Evolutionary conservation across 2,113 vertebrate species (phyloP).

Genomic region (Chaetura pelagica): DNA sequence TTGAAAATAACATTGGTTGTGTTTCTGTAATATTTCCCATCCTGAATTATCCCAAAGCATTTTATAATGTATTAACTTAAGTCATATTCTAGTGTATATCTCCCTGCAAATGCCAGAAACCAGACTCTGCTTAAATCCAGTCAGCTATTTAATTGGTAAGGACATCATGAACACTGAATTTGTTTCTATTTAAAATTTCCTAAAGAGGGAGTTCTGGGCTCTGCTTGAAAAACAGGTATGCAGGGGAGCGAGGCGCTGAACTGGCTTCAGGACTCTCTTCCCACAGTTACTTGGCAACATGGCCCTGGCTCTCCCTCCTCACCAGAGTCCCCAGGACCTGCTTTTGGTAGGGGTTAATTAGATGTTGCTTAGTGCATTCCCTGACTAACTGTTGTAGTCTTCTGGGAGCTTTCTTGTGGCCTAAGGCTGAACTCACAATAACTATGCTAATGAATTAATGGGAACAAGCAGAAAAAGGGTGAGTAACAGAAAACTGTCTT

Average conservation of each 20-base stretch:
- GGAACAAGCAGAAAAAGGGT: slow-evolving; percentile 37
- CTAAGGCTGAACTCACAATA: slow-evolving; percentile 65
- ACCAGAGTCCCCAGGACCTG: slow-evolving; percentile 39
- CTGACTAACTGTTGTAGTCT: slow-evolving; percentile 40
- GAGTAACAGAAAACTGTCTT: slow-evolving; percentile 41
- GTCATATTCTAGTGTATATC: background rate
- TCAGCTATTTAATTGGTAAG: background rate
- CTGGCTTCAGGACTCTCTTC: slow-evolving; percentile 22
- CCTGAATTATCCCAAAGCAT: background rate
- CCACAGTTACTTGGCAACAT: slow-evolving; percentile 64
- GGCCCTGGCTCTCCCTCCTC: slow-evolving; percentile 44
- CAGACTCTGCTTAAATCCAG: background rate
- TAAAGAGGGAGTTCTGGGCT: slow-evolving; percentile 57
- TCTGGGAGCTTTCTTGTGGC: slow-evolving; percentile 56
- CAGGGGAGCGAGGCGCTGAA: background rate
- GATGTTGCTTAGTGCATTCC: slow-evolving; percentile 59
- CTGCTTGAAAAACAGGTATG: slow-evolving; percentile 12
- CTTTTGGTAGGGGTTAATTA: slow-evolving; percentile 67
- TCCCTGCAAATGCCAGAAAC: background rate
- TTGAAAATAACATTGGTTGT: background rate
- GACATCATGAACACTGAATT: background rate
- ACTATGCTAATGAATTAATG: slow-evolving; percentile 66
- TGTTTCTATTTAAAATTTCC: slow-evolving; percentile 39
- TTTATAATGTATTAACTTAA: background rate
- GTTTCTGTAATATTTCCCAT: background rate